Percentiles rank a stretch among this genome's conserved stretches.
Evolutionary conservation across 1,140 invertebrate species (phyloP).

Genomic region (Polypedilum pembai): DNA sequence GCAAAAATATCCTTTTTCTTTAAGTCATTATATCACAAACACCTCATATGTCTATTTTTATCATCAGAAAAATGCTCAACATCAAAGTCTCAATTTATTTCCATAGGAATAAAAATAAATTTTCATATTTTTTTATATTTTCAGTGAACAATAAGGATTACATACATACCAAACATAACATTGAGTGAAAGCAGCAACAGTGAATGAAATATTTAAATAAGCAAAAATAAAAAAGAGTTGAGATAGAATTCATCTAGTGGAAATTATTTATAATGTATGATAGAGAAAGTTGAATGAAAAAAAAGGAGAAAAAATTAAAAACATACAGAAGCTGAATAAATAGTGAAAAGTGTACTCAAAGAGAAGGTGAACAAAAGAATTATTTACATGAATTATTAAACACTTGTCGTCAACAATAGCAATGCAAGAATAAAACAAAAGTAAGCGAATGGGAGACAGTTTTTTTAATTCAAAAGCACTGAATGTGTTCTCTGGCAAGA

Average conservation of each 20-base stretch:
- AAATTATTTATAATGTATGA: neutral
- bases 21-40: too few species aligned
- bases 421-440: neutral
- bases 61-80: too few species aligned
- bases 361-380: neutral
- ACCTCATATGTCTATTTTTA: too few species aligned
- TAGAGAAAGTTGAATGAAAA: neutral
- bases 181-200: neutral
- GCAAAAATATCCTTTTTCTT: too few species aligned
- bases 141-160: neutral
- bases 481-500: too few species aligned
- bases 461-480: too few species aligned
- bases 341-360: neutral
- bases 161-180: neutral
- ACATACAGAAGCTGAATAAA: neutral
- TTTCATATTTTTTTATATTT: too few species aligned
- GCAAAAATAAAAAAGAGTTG: too few species aligned
- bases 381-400: neutral
- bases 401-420: constrained; percentile 16
- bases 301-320: neutral
- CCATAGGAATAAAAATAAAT: too few species aligned
- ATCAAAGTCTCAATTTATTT: too few species aligned
- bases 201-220: neutral
- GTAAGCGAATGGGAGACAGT: too few species aligned
- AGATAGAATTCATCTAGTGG: neutral